Conservation (phyloP, 2,888 invertebrate genomes). For the Pachliopta kotzebuea region DNA sequence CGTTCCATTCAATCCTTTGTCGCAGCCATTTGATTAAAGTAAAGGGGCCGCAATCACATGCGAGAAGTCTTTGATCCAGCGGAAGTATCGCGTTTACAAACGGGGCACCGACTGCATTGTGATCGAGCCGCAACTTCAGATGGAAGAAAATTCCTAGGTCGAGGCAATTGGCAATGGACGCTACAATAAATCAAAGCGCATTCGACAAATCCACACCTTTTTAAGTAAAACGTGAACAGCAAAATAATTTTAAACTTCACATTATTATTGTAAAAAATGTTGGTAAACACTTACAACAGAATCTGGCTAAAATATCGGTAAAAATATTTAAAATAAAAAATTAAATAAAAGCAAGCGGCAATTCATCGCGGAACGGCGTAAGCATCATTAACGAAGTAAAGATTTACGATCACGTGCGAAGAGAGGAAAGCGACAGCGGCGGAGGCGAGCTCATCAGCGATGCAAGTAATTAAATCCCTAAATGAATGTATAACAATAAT, state of each 20-base stretch:
- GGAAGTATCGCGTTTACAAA: slow-evolving; percentile 81
- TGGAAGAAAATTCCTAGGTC: slow-evolving; percentile 50
- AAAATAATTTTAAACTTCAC: slow-evolving; percentile 52
- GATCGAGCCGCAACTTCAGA: slow-evolving; percentile 32
- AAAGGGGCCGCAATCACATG: slow-evolving; percentile 75
- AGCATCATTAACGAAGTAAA: slow-evolving; percentile 70
- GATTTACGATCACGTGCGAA: slow-evolving; percentile 74
- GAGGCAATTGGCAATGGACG: slow-evolving; percentile 66
- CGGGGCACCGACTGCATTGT: slow-evolving; percentile 73
- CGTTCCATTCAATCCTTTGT: slow-evolving; percentile 78
- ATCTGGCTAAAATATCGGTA: slow-evolving; percentile 40
- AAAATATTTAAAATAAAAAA: slow-evolving; percentile 61
- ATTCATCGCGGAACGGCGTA: slow-evolving; percentile 67
- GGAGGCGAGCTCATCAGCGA: slow-evolving; percentile 51
- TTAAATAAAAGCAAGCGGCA: slow-evolving; percentile 67
- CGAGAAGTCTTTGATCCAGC: slow-evolving; percentile 62
- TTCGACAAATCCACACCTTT: slow-evolving; percentile 59
- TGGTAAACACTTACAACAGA: too few relatives aligned
- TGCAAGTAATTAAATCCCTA: slow-evolving; percentile 77
- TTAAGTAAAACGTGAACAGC: slow-evolving; percentile 52
- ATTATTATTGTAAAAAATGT: too few relatives aligned
- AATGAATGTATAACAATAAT: slow-evolving; percentile 74
- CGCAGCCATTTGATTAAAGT: slow-evolving; percentile 76
- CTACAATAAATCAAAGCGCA: slow-evolving; percentile 49
- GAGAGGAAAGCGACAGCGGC: slow-evolving; percentile 36